Conservation (phyloP, 2,113 vertebrate genomes). For the Piaya cayana region DNA sequence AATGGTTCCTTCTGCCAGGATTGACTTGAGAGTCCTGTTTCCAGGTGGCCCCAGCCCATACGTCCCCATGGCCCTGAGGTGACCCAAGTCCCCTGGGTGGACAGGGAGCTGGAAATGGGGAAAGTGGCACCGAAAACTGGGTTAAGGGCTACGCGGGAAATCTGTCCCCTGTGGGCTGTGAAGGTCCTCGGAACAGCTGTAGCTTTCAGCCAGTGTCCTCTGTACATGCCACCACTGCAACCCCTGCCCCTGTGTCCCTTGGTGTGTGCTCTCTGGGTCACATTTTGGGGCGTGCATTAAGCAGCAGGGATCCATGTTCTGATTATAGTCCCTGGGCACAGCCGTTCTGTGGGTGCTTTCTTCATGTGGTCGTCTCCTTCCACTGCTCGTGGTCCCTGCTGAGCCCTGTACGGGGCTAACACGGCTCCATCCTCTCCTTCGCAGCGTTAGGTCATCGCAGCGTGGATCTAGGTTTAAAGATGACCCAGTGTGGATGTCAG, state of each 20-base stretch:
- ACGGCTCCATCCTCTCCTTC: rapidly evolving
- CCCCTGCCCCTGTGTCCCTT: rapidly evolving
- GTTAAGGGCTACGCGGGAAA: neutral
- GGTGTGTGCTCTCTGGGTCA: neutral
- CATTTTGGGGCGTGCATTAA: neutral
- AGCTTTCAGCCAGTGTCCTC: neutral
- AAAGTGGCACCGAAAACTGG: neutral
- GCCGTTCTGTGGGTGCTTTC: neutral
- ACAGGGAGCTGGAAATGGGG: neutral
- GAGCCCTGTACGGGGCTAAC: neutral
- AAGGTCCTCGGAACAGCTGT: neutral
- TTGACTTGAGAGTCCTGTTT: neutral
- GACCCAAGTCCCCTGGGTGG: neutral
- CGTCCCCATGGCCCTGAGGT: neutral
- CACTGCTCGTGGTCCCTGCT: neutral
- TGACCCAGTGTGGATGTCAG: neutral
- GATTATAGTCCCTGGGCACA: neutral
- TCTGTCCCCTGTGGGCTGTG: rapidly evolving
- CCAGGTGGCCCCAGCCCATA: neutral
- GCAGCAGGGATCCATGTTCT: rapidly evolving
- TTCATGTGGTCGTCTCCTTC: neutral
- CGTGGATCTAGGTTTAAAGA: neutral
- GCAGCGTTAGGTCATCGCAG: too few relatives aligned
- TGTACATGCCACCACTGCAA: rapidly evolving
- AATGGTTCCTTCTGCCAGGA: neutral